phyloP scores from a whole-genome alignment of 2,797 vertebrate species.

The Perodicticus potto region DNA sequence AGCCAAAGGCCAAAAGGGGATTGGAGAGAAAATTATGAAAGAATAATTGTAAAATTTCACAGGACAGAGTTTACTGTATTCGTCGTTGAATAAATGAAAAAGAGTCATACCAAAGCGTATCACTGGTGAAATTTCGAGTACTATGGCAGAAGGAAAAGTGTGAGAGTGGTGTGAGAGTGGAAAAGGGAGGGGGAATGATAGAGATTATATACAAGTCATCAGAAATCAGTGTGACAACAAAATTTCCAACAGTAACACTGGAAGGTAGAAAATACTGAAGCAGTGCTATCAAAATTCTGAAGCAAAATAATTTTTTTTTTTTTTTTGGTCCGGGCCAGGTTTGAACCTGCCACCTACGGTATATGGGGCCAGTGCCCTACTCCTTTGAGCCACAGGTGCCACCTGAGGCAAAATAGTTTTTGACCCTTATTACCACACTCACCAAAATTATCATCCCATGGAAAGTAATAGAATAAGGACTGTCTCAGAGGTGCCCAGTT shows the following conservation, averaged over 20 bases:
- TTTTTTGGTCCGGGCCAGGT: too few species aligned
- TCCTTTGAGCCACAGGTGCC: too few species aligned
- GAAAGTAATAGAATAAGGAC: not conserved
- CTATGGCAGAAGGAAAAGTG: not conserved
- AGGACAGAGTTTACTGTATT: not conserved
- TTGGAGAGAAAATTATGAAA: too few species aligned
- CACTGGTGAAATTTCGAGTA: not conserved
- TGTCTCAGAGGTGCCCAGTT: not conserved
- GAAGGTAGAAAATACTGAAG: not conserved
- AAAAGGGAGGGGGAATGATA: not conserved
- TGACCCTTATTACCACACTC: not conserved
- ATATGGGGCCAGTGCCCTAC: too few species aligned
- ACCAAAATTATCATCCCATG: not conserved
- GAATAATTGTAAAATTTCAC: too few species aligned
- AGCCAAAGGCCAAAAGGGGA: too few species aligned
- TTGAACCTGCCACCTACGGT: too few species aligned
- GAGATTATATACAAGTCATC: not conserved
- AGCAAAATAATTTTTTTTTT: too few species aligned
- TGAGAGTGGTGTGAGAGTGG: not conserved
- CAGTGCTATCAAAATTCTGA: not conserved
- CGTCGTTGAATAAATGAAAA: not conserved
- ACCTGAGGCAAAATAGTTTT: not conserved
- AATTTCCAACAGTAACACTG: not conserved
- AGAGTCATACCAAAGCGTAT: not conserved
- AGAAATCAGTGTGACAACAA: not conserved